Evolutionary conservation across 1,140 invertebrate genomes (phyloP), one percentile per base, ranked within the genome.

Genomic region (Ectropis grisescens): DNA sequence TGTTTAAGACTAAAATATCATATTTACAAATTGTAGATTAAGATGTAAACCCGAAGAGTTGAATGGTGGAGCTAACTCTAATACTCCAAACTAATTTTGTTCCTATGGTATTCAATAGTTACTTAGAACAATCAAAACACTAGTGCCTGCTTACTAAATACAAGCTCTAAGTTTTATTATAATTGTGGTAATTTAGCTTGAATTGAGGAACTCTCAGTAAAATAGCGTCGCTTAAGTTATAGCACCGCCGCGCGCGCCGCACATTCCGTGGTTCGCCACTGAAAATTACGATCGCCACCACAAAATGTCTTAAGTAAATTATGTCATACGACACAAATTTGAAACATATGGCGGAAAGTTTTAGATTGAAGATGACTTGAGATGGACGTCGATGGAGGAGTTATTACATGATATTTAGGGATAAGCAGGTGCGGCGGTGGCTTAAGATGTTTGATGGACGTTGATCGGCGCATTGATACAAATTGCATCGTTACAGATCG

Each of bases 231-330:
- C n/a, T n/a, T n/a, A n/a, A n/a, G n/a, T n/a, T n/a, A n/a, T n/a
- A n/a, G n/a, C n/a, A n/a, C n/a, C n/a, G 8, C 16, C 16, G 8
- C 16, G 16, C 8, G 16, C n/a, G 51, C 50, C 37, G 38, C 35
- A 40, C 47, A 64, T 66, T 60, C 65, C 49, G 65, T 58, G 60
- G 65, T 69, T 62, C 57, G 56, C 48, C 51, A 49, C 58, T 62
- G 47, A 66, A 66, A 56, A 55, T 56, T 33, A 37, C 25, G 13
- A 13, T 12, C 24, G 23, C 23, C 12, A 29, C 15, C 22, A 10
- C 10, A 25, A 37, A 49, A 47, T 6, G 37, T 30, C 33, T 28
- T 50, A 39, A 29, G 8, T 30, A 12, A 14, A 22, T 5, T 5
- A 22, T 9, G 4, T 22, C 9, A 22, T 26, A 26, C 16, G 16